Evolutionary conservation across 2,113 vertebrate species (phyloP).

Genomic region (Gymnogyps californianus): DNA sequence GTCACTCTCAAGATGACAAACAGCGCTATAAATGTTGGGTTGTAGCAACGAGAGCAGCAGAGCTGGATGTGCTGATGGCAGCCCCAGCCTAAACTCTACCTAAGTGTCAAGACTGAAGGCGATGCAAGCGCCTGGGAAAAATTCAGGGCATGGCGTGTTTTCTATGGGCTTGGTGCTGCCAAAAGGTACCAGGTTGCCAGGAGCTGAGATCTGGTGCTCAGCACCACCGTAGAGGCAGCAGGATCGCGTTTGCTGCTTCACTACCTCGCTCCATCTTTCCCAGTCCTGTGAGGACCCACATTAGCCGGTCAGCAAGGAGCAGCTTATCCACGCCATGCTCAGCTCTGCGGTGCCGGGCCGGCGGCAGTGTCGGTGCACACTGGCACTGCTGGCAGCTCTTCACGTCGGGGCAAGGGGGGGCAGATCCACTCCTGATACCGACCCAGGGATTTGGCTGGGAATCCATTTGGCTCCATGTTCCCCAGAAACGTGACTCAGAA

Average conservation of each 20-base stretch:
- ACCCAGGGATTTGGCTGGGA: neutral
- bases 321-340: neutral
- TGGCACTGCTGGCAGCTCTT: neutral
- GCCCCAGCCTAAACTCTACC: neutral
- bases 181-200: neutral
- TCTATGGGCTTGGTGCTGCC: neutral
- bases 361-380: neutral
- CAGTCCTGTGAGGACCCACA: neutral
- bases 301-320: neutral
- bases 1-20: neutral
- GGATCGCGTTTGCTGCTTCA: neutral
- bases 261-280: neutral
- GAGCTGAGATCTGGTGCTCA: neutral
- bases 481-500: neutral
- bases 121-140: neutral
- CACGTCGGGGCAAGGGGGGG: neutral
- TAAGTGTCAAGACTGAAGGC: neutral
- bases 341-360: neutral
- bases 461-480: neutral
- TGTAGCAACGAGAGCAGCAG: neutral
- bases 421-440: neutral
- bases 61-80: neutral
- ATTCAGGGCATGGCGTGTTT: neutral
- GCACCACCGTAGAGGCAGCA: neutral
- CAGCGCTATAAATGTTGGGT: accelerated